phyloP scores from a whole-genome alignment of 2,113 vertebrate genomes.

The Cochlearius cochlearius region DNA sequence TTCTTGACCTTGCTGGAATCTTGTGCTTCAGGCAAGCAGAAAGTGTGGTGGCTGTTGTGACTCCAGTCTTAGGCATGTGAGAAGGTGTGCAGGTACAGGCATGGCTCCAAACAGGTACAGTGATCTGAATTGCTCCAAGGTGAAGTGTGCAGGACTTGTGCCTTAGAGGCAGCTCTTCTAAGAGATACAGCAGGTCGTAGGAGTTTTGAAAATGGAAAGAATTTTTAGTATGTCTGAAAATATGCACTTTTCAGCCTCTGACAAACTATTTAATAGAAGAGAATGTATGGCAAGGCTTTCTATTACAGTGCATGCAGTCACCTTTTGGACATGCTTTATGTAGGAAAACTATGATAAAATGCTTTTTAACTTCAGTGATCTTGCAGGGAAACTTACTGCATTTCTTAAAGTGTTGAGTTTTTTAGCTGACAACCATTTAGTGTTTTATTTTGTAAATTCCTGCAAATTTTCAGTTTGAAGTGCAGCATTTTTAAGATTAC shows the following conservation, averaged over 20 bases:
- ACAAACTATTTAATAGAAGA: background rate
- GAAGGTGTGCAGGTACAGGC: background rate
- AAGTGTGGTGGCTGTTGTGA: background rate
- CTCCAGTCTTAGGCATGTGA: background rate
- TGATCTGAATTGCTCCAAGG: background rate
- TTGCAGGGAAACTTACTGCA: background rate
- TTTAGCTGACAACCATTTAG: background rate
- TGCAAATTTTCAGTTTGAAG: background rate
- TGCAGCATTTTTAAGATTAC: background rate
- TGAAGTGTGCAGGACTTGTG: background rate
- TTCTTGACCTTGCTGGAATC: background rate
- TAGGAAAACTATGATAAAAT: background rate
- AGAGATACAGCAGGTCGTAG: accelerated
- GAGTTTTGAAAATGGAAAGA: background rate
- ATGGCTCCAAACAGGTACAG: background rate
- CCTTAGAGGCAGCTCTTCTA: background rate
- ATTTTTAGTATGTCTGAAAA: background rate
- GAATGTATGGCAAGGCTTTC: background rate
- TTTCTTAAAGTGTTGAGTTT: background rate
- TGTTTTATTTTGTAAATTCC: background rate
- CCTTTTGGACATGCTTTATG: background rate
- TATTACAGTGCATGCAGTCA: no score
- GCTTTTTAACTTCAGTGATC: background rate
- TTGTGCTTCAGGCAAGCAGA: background rate
- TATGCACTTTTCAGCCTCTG: background rate